Evolutionary conservation across 2,888 invertebrate genomes (phyloP).

Genomic region (Sycophila texana): DNA sequence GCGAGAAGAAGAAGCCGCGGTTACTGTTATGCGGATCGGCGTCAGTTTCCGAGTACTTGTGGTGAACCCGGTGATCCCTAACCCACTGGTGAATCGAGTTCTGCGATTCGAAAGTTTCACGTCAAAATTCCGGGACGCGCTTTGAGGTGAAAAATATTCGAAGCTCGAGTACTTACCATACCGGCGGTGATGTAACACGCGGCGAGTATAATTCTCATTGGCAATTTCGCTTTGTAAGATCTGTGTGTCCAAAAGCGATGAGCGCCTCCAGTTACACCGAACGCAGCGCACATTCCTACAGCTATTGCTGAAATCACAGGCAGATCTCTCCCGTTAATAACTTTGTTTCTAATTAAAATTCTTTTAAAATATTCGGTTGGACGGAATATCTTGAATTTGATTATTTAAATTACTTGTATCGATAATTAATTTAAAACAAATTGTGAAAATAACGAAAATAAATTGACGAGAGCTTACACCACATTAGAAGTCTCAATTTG

Average conservation of each 20-base stretch:
- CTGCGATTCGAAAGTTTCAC: conserved; percentile 71
- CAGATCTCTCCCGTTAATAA: too few relatives aligned
- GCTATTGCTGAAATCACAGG: conserved; percentile 7
- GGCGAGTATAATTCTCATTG: conserved; percentile 38
- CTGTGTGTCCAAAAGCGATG: conserved; percentile 55
- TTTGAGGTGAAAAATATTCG: neutral
- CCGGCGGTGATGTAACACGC: conserved; percentile 47
- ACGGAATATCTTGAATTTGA: too few relatives aligned
- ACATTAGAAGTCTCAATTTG: too few relatives aligned
- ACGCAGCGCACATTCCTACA: conserved; percentile 45
- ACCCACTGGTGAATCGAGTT: conserved; percentile 85
- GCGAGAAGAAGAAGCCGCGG: conserved; percentile 93
- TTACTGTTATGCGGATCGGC: conserved; percentile 90
- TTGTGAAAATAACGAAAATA: too few relatives aligned
- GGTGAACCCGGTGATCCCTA: conserved; percentile 86
- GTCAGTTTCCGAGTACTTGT: conserved; percentile 82
- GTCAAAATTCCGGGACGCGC: neutral
- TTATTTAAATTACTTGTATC: too few relatives aligned
- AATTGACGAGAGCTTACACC: too few relatives aligned
- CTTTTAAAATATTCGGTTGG: too few relatives aligned
- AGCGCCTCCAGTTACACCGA: conserved; percentile 54
- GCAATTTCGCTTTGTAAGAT: conserved; percentile 52
- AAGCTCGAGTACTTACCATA: conserved; percentile 28
- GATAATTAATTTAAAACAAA: too few relatives aligned
- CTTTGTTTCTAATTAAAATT: too few relatives aligned